A percentile compares a stretch with the other conserved stretches of the same genome.
These are phyloP conservation scores for Pangasius djambal DNA, from an alignment of 2,797 vertebrate species.

Conservation along the genomic window DNA sequence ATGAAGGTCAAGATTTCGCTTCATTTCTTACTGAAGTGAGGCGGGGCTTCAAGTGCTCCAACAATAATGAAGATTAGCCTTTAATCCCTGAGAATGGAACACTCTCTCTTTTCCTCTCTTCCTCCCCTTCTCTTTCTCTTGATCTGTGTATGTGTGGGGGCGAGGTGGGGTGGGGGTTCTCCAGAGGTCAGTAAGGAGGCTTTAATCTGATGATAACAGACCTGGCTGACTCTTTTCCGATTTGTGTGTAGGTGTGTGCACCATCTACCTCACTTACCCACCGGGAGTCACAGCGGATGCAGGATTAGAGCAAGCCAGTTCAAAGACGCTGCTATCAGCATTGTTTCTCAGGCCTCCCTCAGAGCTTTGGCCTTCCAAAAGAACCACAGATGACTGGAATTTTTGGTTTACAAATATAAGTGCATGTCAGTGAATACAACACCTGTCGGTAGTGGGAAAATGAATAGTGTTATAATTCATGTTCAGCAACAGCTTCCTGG, in stretches of 20 bases:
- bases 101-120: conserved; percentile 67
- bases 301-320: conserved; percentile 48
- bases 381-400: conserved; percentile 8
- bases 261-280: conserved; percentile 38
- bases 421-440: conserved; percentile 12
- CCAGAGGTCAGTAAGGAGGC: conserved; percentile 67
- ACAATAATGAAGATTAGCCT: conserved; percentile 72
- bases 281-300: conserved; percentile 18
- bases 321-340: conserved; percentile 37
- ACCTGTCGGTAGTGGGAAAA: conserved; percentile 17
- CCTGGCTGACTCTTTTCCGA: conserved; percentile 30
- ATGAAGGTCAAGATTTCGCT: conserved; percentile 71
- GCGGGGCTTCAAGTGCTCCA: conserved; percentile 67
- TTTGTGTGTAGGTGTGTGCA: conserved; percentile 38
- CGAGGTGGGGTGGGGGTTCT: conserved; percentile 39
- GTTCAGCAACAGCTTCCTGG: conserved; percentile 5
- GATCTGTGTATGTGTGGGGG: conserved; percentile 15
- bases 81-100: conserved; percentile 75
- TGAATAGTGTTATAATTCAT: conserved; percentile 12
- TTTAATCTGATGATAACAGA: conserved; percentile 74
- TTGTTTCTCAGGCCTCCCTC: conserved; percentile 17
- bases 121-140: conserved; percentile 30
- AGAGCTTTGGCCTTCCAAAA: not conserved
- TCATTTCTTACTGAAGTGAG: conserved; percentile 54
- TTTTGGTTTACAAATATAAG: conserved; percentile 17